Base-by-base conservation (phyloP, 1,140 invertebrate species). In the Samia ricini region DNA sequence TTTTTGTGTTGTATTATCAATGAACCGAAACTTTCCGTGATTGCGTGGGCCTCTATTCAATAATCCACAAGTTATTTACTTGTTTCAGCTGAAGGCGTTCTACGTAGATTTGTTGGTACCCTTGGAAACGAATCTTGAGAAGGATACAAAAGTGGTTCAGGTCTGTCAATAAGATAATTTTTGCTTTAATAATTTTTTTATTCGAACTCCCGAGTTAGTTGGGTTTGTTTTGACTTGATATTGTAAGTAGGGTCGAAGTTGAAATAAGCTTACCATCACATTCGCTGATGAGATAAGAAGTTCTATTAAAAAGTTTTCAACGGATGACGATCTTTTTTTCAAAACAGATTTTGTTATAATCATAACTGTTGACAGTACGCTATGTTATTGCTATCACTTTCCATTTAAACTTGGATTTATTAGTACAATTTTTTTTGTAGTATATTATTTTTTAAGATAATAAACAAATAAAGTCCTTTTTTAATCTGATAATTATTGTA, bases 121-220 rank as follows among this genome's bases (percentile, higher is more conserved):
- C 65, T 90, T 98, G 81, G 97, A 98, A 92, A 97, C 96, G 54
- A 98, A 98, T 91, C 91, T 98, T 76, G 97, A 98, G 86, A 97
- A 98, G 85, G 97, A 98, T 86, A 97, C 96, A 23, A 97, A 98
- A 94, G 96, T 97, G 66, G 96, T 98, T 60, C 96, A 96, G 93
- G 96, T 97, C 91, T 91, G 91, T 78, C 60, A 74, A 73, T 69
- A 71, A 66, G 51, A 71, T 56, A n/a, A n/a, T 64, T 64, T 64
- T 33, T 55, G 61, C 56, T 58, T 64, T 66, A 68, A 63, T 74
- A 71, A 77, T 71, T 73, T 64, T 73, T 72, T 64, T 70, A 65
- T 75, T 58, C 64, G 50, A 54, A 59, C 42, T 60, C 54, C 59
- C 63, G 51, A 61, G 50, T 66, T 72, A 63, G 63, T 59, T 23